A percentile compares a stretch with the other conserved stretches of the same genome.
Conservation (phyloP, 2,113 vertebrate species). For the Hiodon alosoides region DNA sequence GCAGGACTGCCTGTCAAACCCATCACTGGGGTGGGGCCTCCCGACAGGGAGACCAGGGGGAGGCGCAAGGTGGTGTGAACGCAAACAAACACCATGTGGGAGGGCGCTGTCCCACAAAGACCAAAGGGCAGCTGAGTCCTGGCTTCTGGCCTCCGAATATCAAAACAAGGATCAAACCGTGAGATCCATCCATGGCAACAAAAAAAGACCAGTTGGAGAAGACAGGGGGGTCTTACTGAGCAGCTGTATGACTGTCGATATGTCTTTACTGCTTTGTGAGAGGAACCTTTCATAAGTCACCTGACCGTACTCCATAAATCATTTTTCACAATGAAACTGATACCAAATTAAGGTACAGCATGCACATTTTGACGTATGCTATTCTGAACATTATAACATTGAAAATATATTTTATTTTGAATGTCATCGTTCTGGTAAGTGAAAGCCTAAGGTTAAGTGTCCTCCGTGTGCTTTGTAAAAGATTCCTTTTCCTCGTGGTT, state of each 20-base stretch:
- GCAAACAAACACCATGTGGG: conserved; percentile 25
- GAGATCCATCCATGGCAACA: conserved; percentile 1
- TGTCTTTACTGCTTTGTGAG: neutral
- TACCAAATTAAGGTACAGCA: too few species aligned
- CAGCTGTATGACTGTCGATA: too few species aligned
- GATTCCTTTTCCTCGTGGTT: too few species aligned
- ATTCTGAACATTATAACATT: too few species aligned
- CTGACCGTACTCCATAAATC: too few species aligned
- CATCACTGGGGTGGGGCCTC: conserved; percentile 12
- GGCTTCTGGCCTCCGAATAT: conserved; percentile 16
- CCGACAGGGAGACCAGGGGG: conserved; percentile 17
- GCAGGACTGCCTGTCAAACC: conserved; percentile 19
- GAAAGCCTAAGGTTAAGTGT: too few species aligned
- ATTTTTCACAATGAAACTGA: too few species aligned
- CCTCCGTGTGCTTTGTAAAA: too few species aligned
- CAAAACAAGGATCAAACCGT: conserved; percentile 30
- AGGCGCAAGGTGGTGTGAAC: conserved; percentile 34
- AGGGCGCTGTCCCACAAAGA: conserved; percentile 15
- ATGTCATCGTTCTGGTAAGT: too few species aligned
- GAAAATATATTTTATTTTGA: too few species aligned
- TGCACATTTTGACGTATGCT: too few species aligned
- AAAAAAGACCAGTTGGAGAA: neutral
- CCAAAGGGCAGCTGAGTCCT: conserved; percentile 20
- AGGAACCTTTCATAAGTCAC: neutral
- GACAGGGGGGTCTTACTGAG: neutral